Evolutionary conservation across 2,888 invertebrate species (phyloP), one percentile per base, ranked within the genome.

Genomic region (Cantharis flavilabris): DNA sequence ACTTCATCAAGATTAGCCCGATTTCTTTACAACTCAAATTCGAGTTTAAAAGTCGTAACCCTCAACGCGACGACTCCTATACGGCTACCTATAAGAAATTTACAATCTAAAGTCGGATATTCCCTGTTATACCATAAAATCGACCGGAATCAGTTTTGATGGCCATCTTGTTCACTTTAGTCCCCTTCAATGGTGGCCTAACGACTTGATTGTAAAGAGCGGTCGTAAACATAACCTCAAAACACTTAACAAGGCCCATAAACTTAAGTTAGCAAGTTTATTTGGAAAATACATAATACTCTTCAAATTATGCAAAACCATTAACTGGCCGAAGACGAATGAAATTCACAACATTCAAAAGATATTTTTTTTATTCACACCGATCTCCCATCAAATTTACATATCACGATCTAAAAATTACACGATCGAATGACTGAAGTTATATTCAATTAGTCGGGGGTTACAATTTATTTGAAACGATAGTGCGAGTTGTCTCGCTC

Each of bases 111-210:
- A 77, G 75, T 74, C 75, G 75, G 75, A 77, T 69, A 77, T 76
- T 79, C 75, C 77, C 77, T 75, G 71, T 72, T 77, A 77, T 77
- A 76, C 77, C 77, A 73, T 79, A 77, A 77, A 79, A 79, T 79
- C 79, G 73, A 75, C 76, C 79, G 77, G 79, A 81, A 81, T 80
- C 78, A 78, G 81, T 81, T 83, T 82, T 83, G 83, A 84, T 83
- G 83, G 83, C 83, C 83, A 83, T 84, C 84, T 84, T 84, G 84
- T 82, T 82, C 79, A 80, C 80, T 75, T 78, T 80, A 81, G 80
- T 82, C 80, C 83, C 80, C 75, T 76, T 76, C 71, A 76, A 78
- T 77, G 78, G 77, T 76, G 62, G 76, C 73, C 80, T 82, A 83
- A 83, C 83, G 82, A 84, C 83, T 82, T 80, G 81, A 82, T 83